Evolutionary conservation across 2,888 invertebrate species (phyloP).

Genomic region (Pyrrhosoma nymphula): DNA sequence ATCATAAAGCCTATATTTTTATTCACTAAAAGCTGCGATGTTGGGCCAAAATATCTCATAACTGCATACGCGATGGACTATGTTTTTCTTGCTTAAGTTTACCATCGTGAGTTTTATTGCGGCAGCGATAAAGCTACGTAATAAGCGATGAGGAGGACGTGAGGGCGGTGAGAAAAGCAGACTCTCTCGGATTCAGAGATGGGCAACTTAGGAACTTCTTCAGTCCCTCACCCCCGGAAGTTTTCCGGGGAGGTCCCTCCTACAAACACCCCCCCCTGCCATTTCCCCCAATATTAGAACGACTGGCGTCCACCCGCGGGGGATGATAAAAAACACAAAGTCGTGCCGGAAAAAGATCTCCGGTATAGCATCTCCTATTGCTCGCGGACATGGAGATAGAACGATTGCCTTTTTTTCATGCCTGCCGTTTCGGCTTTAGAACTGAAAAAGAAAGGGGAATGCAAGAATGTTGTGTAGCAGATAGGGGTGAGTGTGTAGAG

Average conservation of each 20-base stretch:
- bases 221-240: neutral
- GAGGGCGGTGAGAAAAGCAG: neutral
- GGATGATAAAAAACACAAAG: neutral
- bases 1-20: too few relatives aligned
- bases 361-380: neutral
- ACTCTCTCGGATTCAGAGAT: neutral
- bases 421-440: neutral
- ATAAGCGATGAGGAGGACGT: too few relatives aligned
- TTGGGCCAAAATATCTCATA: too few relatives aligned
- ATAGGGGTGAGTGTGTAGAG: neutral
- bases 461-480: neutral
- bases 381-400: neutral
- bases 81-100: too few relatives aligned
- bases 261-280: too few relatives aligned
- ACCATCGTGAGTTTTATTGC: too few relatives aligned
- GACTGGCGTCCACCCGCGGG: neutral
- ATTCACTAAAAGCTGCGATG: too few relatives aligned
- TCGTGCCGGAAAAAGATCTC: neutral
- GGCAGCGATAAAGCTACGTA: too few relatives aligned
- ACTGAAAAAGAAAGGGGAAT: neutral
- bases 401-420: neutral
- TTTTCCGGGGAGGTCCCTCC: neutral
- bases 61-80: too few relatives aligned
- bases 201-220: neutral
- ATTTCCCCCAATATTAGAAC: constrained; percentile 13